Base-by-base conservation (phyloP, 2,888 invertebrate species). In the Toxonevra muliebris region DNA sequence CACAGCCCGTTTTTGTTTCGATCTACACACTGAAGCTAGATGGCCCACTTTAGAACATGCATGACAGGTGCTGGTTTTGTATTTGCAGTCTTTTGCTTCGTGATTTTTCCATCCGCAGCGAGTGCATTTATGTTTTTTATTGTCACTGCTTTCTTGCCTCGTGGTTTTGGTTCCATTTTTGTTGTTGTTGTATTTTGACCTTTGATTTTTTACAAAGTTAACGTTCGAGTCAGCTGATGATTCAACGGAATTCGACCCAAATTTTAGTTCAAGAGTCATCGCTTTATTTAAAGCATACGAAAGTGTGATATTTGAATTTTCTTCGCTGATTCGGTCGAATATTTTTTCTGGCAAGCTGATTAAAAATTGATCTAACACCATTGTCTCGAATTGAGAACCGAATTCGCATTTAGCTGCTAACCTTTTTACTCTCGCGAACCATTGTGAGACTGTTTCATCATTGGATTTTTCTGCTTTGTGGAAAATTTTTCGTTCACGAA, bases 71-170 rank as follows among this genome's bases (percentile, higher is more conserved):
- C 30, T 57, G 57, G 10, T 40, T 11, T 57, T 57, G 57, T 54
- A 12, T 54, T 43, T 19, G 41, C 54, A 41, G 48, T 48, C 13
- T 48, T 48, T 13, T 48, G 4, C 15, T 59, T 58, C 42, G 17
- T 41, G 53, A 53, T 19, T 62, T 62, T 62, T 54, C 43, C 13
- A 43, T 40, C 53, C 53, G 62, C 53, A 53, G 40, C 53, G 1
- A 9, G 7, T 52, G 52, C 10, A 52, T 48, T 72, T 76, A 77
- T 71, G 76, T 45, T 42, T 7, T 15, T 9, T 40, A 30, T n/a
- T n/a, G n/a, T n/a, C n/a, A n/a, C n/a, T 17, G 9, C 19, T 12
- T n/a, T 17, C 40, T 1, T 30, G 30, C 30, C 30, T 30, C 7
- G 7, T 30, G 30, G n/a, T n/a, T n/a, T n/a, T n/a, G n/a, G n/a